A percentile compares a stretch with the other conserved stretches of the same genome.
Conservation (phyloP, 2,113 vertebrate genomes). For the Toxotes jaculatrix region DNA sequence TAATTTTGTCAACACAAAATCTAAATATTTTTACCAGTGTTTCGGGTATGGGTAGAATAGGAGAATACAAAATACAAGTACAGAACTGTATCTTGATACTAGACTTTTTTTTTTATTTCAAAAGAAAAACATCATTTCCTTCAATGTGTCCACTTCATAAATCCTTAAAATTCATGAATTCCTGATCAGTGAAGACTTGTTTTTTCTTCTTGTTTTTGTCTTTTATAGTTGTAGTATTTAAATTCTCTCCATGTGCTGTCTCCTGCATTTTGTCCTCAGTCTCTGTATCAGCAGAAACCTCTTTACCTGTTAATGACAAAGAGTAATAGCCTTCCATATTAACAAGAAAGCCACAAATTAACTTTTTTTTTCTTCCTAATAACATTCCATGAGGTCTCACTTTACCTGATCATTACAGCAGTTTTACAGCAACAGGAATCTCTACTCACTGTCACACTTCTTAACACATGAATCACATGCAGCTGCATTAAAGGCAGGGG, state of each 20-base stretch:
- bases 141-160: constrained; percentile 4
- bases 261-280: neutral
- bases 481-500: constrained; percentile 38
- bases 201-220: neutral
- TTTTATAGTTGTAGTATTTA: too few relatives aligned
- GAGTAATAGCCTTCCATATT: neutral
- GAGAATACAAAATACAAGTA: neutral
- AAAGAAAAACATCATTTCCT: neutral
- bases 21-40: neutral
- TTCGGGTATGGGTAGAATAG: neutral
- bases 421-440: constrained; percentile 11
- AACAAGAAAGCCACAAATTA: neutral
- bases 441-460: constrained; percentile 37
- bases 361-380: constrained; percentile 10
- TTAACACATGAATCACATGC: constrained; percentile 42
- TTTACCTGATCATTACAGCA: neutral
- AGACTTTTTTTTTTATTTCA: neutral
- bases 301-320: neutral
- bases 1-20: neutral
- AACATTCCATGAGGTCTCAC: neutral
- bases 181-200: constrained; percentile 7
- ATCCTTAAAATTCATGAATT: constrained; percentile 28
- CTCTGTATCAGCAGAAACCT: constrained; percentile 9
- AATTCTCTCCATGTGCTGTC: neutral
- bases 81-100: neutral